Percentiles rank a stretch among this genome's conserved stretches.
Conservation (phyloP, 2,888 invertebrate species). For the Thalpophila matura region DNA sequence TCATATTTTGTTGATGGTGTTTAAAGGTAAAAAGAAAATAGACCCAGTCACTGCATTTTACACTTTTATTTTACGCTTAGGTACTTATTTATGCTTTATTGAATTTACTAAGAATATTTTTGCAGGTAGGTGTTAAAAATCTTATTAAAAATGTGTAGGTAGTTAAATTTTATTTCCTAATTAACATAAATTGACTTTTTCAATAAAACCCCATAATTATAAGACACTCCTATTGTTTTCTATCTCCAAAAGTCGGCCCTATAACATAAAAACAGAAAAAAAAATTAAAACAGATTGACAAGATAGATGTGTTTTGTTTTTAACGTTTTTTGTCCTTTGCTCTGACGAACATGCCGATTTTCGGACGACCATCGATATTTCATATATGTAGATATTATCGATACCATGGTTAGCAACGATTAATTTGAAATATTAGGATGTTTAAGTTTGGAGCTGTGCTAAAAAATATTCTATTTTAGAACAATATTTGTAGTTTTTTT, state of each 20-base stretch:
- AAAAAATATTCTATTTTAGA: constrained; percentile 17
- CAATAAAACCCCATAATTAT: constrained; percentile 40
- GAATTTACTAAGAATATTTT: neutral
- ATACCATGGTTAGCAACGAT: constrained; percentile 71
- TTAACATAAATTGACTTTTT: constrained; percentile 14
- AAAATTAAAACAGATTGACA: constrained; percentile 76
- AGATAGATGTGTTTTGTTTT: constrained; percentile 71
- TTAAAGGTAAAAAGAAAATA: no score
- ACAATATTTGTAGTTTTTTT: neutral
- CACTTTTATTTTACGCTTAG: no score
- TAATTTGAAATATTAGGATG: constrained; percentile 69
- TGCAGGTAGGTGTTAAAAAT: no score
- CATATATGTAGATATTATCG: constrained; percentile 73
- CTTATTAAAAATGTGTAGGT: no score
- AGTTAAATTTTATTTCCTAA: no score
- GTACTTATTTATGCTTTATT: no score
- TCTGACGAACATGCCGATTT: constrained; percentile 80
- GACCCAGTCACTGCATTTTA: no score
- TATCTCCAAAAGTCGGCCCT: neutral
- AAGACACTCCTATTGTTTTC: constrained; percentile 40
- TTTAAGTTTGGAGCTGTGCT: constrained; percentile 30
- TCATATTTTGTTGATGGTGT: neutral
- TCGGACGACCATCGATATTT: constrained; percentile 78
- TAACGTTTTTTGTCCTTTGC: constrained; percentile 70
- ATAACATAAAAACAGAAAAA: constrained; percentile 38